Evolutionary conservation across 1,140 invertebrate genomes (phyloP).

Genomic region (Penaeus vannamei): DNA sequence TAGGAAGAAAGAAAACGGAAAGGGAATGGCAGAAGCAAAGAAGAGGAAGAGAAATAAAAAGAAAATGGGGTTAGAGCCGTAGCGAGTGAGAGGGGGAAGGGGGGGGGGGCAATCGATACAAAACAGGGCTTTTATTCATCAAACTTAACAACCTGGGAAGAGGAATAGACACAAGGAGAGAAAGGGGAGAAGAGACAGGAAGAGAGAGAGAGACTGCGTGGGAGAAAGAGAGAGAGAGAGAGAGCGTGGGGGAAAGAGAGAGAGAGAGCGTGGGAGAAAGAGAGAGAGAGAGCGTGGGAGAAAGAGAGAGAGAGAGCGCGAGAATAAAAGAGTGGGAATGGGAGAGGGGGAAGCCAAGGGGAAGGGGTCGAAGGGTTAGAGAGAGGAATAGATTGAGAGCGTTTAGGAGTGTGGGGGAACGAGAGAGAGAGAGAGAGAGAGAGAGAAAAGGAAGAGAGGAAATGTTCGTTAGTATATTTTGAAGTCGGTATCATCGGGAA

Average conservation of each 20-base stretch:
- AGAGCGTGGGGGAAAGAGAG: neutral
- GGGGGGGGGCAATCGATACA: neutral
- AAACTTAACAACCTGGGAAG: neutral
- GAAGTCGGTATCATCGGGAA: too few species aligned
- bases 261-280: neutral
- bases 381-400: too few species aligned
- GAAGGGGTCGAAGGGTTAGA: too few species aligned
- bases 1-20: neutral
- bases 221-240: neutral
- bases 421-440: too few species aligned
- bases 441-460: too few species aligned
- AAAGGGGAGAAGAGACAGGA: neutral
- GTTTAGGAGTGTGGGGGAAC: too few species aligned
- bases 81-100: neutral
- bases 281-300: neutral
- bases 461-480: too few species aligned
- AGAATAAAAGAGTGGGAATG: neutral
- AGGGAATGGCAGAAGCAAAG: neutral
- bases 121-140: neutral
- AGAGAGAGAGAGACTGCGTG: neutral
- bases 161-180: neutral
- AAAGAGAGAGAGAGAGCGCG: neutral
- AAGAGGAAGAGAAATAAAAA: neutral
- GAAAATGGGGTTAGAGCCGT: neutral
- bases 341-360: too few species aligned